A percentile compares a stretch with the other conserved stretches of the same genome.
Evolutionary conservation across 1,140 invertebrate species (phyloP).

Genomic region (Pogonus chalceus): DNA sequence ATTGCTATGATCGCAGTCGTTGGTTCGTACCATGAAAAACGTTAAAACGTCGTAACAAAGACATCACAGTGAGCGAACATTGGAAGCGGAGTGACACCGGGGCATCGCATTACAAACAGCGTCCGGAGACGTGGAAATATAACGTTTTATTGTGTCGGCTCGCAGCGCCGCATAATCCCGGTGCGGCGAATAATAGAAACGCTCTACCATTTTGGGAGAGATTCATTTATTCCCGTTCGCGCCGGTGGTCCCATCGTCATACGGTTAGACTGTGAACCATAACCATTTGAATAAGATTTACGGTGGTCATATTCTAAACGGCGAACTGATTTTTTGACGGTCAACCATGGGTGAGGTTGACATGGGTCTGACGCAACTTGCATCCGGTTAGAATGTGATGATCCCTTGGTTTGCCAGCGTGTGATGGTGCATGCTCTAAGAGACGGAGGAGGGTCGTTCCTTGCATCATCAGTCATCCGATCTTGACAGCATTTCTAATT

Average conservation of each 20-base stretch:
- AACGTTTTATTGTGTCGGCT: slow-evolving; percentile 10
- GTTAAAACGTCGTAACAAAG: slow-evolving; percentile 3
- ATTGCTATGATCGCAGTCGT: no score
- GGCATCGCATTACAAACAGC: slow-evolving; percentile 5
- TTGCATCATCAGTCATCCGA: slow-evolving; percentile 15
- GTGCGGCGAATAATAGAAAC: slow-evolving; percentile 11
- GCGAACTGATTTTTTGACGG: slow-evolving; percentile 12
- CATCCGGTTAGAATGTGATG: slow-evolving; percentile 15
- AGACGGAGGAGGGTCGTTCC: slow-evolving; percentile 8
- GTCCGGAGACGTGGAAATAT: slow-evolving; percentile 11
- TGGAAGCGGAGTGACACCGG: not conserved
- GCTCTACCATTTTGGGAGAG: slow-evolving; percentile 13
- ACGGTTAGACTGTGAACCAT: slow-evolving; percentile 11
- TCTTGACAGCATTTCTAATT: slow-evolving; percentile 19
- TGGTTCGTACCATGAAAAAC: no score
- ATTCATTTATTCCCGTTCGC: slow-evolving; percentile 13
- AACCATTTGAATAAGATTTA: not conserved
- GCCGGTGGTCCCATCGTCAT: slow-evolving; percentile 12
- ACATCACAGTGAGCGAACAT: not conserved
- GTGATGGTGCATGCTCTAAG: not conserved
- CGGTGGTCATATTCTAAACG: slow-evolving; percentile 9
- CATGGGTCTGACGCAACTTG: slow-evolving; percentile 16
- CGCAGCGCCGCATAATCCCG: slow-evolving; percentile 12
- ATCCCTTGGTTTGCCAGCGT: not conserved
- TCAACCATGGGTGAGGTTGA: slow-evolving; percentile 12